Conservation (phyloP, 2,797 vertebrate species). For the Ptychobarbus kaznakovi region DNA sequence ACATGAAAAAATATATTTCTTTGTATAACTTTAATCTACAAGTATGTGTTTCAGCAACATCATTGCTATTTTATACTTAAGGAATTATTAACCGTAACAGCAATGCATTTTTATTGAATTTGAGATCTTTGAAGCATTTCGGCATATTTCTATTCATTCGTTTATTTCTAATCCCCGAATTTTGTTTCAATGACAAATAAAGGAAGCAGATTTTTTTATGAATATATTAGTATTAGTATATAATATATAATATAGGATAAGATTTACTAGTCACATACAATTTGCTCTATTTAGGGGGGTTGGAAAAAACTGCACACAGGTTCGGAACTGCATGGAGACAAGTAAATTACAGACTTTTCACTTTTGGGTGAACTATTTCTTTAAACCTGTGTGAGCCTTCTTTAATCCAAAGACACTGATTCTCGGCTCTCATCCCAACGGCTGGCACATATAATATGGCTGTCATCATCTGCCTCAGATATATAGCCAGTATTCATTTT, state of each 20-base stretch:
- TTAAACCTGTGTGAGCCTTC: conserved; percentile 10
- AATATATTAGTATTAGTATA: background rate
- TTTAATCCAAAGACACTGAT: conserved; percentile 22
- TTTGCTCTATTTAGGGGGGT: no score
- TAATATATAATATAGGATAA: background rate
- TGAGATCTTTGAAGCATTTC: background rate
- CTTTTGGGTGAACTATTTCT: background rate
- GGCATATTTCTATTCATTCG: no score
- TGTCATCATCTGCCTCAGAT: conserved; percentile 26
- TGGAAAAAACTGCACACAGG: no score
- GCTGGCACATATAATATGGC: conserved; percentile 27
- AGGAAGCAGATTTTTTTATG: background rate
- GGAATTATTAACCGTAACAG: background rate
- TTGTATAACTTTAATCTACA: background rate
- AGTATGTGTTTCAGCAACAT: background rate
- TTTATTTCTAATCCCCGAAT: background rate
- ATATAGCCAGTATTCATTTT: conserved; percentile 35
- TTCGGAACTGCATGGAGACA: background rate
- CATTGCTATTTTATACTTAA: background rate
- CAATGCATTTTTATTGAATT: background rate
- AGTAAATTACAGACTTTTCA: background rate
- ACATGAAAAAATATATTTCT: background rate
- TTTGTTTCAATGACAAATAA: background rate
- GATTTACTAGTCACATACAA: background rate
- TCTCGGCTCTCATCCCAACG: conserved; percentile 23